Evolutionary conservation across 2,113 vertebrate genomes (phyloP), one percentile per base, ranked within the genome.

Genomic region (Carassius carassius): DNA sequence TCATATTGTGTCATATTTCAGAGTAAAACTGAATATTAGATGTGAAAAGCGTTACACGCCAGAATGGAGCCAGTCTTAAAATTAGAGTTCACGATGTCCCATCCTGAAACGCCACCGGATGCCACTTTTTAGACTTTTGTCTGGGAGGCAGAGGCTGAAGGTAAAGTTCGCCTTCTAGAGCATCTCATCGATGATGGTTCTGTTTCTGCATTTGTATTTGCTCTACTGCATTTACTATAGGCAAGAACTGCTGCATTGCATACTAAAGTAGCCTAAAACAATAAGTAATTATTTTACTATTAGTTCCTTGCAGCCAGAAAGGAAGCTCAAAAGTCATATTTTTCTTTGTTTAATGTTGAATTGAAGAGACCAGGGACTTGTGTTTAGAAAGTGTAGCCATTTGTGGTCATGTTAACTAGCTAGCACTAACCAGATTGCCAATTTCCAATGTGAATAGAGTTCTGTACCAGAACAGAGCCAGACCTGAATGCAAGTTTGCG

Each of bases 41-140:
- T 76, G 73, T 76, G 73, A 76, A 76, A 76, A 76, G 73, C 1
- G 0, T 70, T 70, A 19, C 9, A 37, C 1, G 35, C 35, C 1
- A 1, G 73, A 76, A 49, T 29, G 44, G 56, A 47, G 58, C 56
- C 21, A 29, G 58, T 47, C 7, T 58, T 19, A 37, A 37, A 47
- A 63, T 62, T 8, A 32, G 47, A 76, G 47, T 76, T 76, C 73
- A 76, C 25, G 3, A 51, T 76, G 73, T 76, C 47, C 23, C 44
- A 76, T 76, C 25, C 25, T 76, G 47, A 51, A 70, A 37, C 4
- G 32, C 67, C 67, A 70, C 17, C 17, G 32, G 67, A 10, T 35
- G 17, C 8, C 73, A 75, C 73, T 51, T 75, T 51, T 29, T 16
- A 47, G 13, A 51, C 13, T 14, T 75, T 75, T 75, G 73, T 51